phyloP scores from a whole-genome alignment of 2,888 invertebrate species.

The Miltochrista miniata region DNA sequence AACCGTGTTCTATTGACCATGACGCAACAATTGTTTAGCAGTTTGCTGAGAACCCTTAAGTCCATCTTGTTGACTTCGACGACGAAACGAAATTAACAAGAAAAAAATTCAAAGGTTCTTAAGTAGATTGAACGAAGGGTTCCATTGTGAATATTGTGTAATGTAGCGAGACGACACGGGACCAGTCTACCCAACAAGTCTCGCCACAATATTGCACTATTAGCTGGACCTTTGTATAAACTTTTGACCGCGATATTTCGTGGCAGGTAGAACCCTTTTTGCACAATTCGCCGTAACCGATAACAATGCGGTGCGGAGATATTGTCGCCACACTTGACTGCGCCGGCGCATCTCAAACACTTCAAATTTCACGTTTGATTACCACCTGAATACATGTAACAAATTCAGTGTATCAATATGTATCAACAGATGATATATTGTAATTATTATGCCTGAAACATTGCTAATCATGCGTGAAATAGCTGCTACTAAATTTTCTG shows the following conservation, averaged over 20 bases:
- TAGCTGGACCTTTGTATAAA: constrained; percentile 29
- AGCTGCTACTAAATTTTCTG: constrained; percentile 33
- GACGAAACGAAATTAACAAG: constrained; percentile 64
- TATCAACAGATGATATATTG: constrained; percentile 56
- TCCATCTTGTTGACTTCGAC: constrained; percentile 80
- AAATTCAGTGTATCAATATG: constrained; percentile 71
- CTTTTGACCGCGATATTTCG: constrained; percentile 48
- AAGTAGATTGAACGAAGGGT: constrained; percentile 75
- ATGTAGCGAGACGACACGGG: constrained; percentile 74
- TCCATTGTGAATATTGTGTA: constrained; percentile 81
- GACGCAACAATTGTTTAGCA: constrained; percentile 82
- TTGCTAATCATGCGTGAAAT: constrained; percentile 66
- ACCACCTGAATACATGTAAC: constrained; percentile 69
- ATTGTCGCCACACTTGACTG: constrained; percentile 76
- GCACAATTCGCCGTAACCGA: constrained; percentile 76
- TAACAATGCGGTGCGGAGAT: constrained; percentile 56
- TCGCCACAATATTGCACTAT: constrained; percentile 27
- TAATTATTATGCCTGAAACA: constrained; percentile 32
- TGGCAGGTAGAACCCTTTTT: constrained; percentile 80
- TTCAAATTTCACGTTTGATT: constrained; percentile 78
- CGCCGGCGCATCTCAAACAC: constrained; percentile 62
- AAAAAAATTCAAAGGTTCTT: constrained; percentile 69
- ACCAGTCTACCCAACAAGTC: constrained; percentile 57
- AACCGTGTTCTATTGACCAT: constrained; percentile 76
- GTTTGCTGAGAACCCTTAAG: constrained; percentile 74